Evolutionary conservation across 2,113 vertebrate genomes (phyloP), one percentile per base, ranked within the genome.

Genomic region (Pterocles gutturalis): DNA sequence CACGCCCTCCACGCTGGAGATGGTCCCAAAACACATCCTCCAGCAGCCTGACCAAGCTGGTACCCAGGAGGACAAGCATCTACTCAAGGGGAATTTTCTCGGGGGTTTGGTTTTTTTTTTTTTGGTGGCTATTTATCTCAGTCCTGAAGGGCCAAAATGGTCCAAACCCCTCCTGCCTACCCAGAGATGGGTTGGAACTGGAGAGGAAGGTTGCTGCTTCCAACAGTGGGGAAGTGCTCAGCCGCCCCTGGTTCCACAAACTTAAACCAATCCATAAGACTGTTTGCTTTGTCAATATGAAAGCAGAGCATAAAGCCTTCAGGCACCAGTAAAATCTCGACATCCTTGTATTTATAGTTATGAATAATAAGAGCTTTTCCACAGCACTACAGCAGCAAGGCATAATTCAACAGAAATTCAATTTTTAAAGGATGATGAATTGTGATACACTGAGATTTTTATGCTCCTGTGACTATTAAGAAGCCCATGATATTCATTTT

Each of bases 391-490:
- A 95, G 90, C 45, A 1, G 83, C 81, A 77, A 92, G 83, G 90
- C 94, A 95, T 93, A 97, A 95, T 90, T 96, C 95, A 92, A 95
- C 80, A 96, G 64, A 92, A 93, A 96, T 93, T 92, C 95, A 92
- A 97, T 96, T 96, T 97, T 95, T 94, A 90, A 93, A 94, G 95
- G 77, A 93, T 90, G 96, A 97, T 96, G 95, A 93, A 94, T 94
- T 92, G 94, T 87, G 94, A 96, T 91, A 96, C 97, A 97, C 83
- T 67, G 92, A 93, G 94, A 86, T 87, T 91, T 97, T 92, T 95
- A 93, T 94, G 96, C 95, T 95, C 72, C 95, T 92, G 28, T 93
- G 86, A 94, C 95, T 97, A 89, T 84, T 95, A 89, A 97, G 92
- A 69, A 97, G 96, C 72, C 77, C 70, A 55, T 87, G 94, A 97